phyloP scores from a whole-genome alignment of 2,888 invertebrate genomes.

The Chymomyza amoena region DNA sequence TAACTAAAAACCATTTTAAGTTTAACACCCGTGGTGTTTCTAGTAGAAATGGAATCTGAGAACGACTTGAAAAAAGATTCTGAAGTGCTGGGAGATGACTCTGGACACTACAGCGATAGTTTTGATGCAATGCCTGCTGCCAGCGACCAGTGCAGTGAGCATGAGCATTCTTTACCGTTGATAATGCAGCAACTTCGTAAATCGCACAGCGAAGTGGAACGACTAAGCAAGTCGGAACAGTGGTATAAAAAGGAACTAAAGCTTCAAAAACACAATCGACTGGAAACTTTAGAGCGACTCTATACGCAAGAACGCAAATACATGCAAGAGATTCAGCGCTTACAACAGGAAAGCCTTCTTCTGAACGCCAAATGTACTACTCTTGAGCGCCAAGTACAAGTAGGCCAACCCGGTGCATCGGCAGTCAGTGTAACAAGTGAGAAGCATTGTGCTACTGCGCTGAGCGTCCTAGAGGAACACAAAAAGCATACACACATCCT shows the following conservation, averaged over 20 bases:
- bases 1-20: too few relatives aligned
- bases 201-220: constrained; percentile 74
- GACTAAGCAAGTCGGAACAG: constrained; percentile 74
- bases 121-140: constrained; percentile 24
- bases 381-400: constrained; percentile 45
- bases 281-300: constrained; percentile 75
- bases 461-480: constrained; percentile 61
- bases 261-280: constrained; percentile 68
- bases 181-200: constrained; percentile 70
- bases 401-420: neutral
- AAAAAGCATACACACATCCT: constrained; percentile 62
- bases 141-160: constrained; percentile 23
- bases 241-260: constrained; percentile 77
- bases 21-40: neutral
- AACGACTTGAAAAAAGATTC: constrained; percentile 17
- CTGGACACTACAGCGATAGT: constrained; percentile 64
- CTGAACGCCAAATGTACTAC: constrained; percentile 65
- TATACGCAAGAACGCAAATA: constrained; percentile 77
- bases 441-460: neutral
- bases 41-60: constrained; percentile 48
- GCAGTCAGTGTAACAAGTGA: neutral
- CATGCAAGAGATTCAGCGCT: constrained; percentile 74
- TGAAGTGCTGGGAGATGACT: constrained; percentile 53
- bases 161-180: constrained; percentile 55
- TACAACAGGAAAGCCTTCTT: constrained; percentile 72